These are phyloP conservation scores for Sycobia sp. DNA, from an alignment of 1,140 invertebrate species.

Conservation along the genomic window DNA sequence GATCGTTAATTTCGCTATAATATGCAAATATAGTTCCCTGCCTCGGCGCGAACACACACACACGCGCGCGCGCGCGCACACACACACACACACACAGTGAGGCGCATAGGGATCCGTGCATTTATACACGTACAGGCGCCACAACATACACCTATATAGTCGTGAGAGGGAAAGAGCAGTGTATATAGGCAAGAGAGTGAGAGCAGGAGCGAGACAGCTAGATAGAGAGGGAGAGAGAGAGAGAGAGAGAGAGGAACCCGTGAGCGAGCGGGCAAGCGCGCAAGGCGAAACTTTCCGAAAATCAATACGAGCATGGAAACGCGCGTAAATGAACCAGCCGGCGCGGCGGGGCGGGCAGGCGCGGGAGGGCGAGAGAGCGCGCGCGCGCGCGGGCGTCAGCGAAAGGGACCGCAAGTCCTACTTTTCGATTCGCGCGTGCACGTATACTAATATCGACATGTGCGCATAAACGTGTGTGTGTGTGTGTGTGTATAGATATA, in stretches of 20 bases:
- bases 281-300: conserved; percentile 36
- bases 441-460: too few relatives aligned
- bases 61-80: neutral
- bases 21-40: conserved; percentile 24
- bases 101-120: too few relatives aligned
- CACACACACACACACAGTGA: too few relatives aligned
- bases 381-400: neutral
- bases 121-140: too few relatives aligned
- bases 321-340: conserved; percentile 33
- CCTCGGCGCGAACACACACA: neutral
- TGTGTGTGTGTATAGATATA: too few relatives aligned
- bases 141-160: too few relatives aligned
- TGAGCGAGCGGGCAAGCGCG: conserved; percentile 7
- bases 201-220: too few relatives aligned
- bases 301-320: conserved; percentile 38
- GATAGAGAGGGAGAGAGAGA: too few relatives aligned
- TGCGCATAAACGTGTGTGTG: too few relatives aligned
- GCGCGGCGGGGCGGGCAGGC: neutral
- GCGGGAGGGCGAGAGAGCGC: conserved; percentile 15
- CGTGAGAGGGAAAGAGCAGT: too few relatives aligned
- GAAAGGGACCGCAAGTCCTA: conserved; percentile 26
- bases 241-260: conserved; percentile 15
- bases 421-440: conserved; percentile 27
- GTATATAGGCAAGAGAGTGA: too few relatives aligned
- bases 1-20: conserved; percentile 31